Evolutionary conservation across 2,888 invertebrate genomes (phyloP), one percentile per base, ranked within the genome.

Genomic region (Spisula solida): DNA sequence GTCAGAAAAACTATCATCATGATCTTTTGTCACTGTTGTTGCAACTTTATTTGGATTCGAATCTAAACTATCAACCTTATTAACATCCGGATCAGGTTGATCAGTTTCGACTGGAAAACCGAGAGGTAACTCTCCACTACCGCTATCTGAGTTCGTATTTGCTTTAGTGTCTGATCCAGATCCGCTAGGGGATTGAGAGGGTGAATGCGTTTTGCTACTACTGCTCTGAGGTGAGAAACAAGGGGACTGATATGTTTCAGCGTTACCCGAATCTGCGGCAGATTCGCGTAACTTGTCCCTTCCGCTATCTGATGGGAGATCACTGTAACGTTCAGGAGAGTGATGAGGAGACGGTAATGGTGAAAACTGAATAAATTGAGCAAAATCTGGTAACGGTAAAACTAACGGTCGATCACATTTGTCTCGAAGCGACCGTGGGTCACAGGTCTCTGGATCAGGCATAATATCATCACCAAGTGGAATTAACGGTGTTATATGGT

Each of bases 361-460:
- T 80, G 92, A 90, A 89, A 92, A 91, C 79, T 92, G 93, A 84
- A 92, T 92, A 90, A 88, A 92, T 91, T 93, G 91, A 29, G 99
- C 99, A 96, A 99, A 99, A 97, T 98, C 98, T 70, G 99, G 99
- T 94, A 99, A 97, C 34, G 99, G 99, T 95, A 99, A 97, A 95
- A 98, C 98, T 97, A 99, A 97, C 55, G 98, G 98, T 85, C 92
- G 90, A 81, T 90, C 88, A 81, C 86, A 87, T 84, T 92, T 90
- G 51, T 86, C 91, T 66, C 87, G 85, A 18, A 80, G 88, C 55
- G 85, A 79, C 79, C 94, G 89, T 16, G 94, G 94, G 89, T 94
- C 94, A 78, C 89, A 82, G 31, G 93, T 86, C n/a, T 93, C 94
- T 20, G 92, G 89, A 78, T 92, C 91, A n/a, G 93, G 90, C 85